Base-by-base conservation (phyloP, 1,140 invertebrate genomes). In the Drosophila chauvacae region DNA sequence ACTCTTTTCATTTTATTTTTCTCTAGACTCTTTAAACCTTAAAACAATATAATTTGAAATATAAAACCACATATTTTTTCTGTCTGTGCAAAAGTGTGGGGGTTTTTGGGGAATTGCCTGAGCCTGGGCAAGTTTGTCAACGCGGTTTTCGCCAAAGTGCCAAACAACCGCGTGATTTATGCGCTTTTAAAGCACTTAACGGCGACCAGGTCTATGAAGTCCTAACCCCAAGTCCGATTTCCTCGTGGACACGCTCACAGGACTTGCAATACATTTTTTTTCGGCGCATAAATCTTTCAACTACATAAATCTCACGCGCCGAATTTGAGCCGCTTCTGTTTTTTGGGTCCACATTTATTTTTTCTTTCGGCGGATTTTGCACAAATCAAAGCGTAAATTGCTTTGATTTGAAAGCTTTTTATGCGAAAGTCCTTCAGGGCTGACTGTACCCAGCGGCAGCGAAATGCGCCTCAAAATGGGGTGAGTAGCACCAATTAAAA, bases 141-240 rank as follows among this genome's bases (percentile, higher is more conserved):
- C 85, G 77, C 61, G 85, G 73, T 72, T 42, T 80, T 74, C 58
- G 74, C 42, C 61, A 75, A 71, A 82, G 65, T 68, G 73, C 72
- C 72, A 76, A 84, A 77, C 86, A 88, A 90, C 84, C 84, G 84
- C 84, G 84, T 88, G 85, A 90, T 88, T 88, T 88, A 88, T 88
- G 84, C 84, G 85, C 84, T 88, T 88, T 88, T 88, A 88, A 88
- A 88, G 84, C 84, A 88, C 84, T 88, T 90, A 88, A 78, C 85
- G 73, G 80, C 69, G 51, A 65, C 65, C 80, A 84, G 87, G 85
- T 88, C 80, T 84, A 88, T 88, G 84, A 88, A 90, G 85, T 80
- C 77, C 80, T 53, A 48, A 59, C 51, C 76, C 60, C 57, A 51
- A 59, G 65, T 71, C 80, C 71, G 77, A 44, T 55, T 70, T 58